phyloP scores from a whole-genome alignment of 2,888 invertebrate species.

The Parelbella ahira region DNA sequence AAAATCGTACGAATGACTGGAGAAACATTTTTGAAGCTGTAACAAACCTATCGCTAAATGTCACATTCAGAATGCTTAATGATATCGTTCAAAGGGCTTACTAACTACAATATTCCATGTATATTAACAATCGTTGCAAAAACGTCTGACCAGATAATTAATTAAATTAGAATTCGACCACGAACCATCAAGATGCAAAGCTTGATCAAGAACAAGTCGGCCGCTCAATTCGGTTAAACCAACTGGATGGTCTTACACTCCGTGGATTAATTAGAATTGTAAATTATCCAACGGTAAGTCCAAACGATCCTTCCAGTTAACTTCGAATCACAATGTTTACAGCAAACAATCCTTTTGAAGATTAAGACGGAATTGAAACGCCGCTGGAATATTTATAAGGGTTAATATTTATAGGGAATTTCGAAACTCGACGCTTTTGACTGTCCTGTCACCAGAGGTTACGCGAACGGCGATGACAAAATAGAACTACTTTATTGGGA shows the following conservation, averaged over 20 bases:
- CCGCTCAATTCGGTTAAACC: conserved; percentile 53
- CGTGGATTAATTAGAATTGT: conserved; percentile 74
- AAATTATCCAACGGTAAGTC: conserved; percentile 60
- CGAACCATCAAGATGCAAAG: conserved; percentile 67
- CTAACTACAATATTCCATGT: background rate
- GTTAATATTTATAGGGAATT: conserved; percentile 47
- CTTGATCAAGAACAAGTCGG: conserved; percentile 52
- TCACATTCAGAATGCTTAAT: too few species aligned
- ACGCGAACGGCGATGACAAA: too few species aligned
- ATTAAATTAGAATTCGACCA: conserved; percentile 36
- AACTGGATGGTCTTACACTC: conserved; percentile 61
- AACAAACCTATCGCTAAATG: too few species aligned
- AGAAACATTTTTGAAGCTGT: too few species aligned
- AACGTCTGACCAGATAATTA: conserved; percentile 28
- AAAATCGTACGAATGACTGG: too few species aligned
- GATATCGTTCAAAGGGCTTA: too few species aligned
- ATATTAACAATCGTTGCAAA: conserved; percentile 19
- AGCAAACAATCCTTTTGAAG: conserved; percentile 74
- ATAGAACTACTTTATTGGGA: too few species aligned
- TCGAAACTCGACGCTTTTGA: background rate
- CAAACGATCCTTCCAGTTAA: conserved; percentile 62
- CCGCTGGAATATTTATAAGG: conserved; percentile 65
- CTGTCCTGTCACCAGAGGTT: background rate
- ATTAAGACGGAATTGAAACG: conserved; percentile 67
- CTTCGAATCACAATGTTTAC: conserved; percentile 74